Conservation (phyloP, 2,797 vertebrate genomes). For the Petrocephalus schoutedeni region DNA sequence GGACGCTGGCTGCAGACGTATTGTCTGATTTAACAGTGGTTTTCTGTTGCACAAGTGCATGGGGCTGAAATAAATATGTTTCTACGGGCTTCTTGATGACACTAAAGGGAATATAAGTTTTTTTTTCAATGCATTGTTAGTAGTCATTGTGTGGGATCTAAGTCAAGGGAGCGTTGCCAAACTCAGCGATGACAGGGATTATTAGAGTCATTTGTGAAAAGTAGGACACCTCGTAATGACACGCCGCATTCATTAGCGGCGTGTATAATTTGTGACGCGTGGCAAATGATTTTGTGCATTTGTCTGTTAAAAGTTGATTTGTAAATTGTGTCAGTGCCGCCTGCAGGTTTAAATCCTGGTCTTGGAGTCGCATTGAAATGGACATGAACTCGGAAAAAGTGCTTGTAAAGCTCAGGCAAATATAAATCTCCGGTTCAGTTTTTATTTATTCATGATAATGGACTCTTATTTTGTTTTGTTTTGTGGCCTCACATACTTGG, state of each 20-base stretch:
- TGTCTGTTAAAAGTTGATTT: background rate
- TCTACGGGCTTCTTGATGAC: background rate
- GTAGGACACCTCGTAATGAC: background rate
- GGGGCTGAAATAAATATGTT: background rate
- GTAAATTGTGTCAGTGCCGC: background rate
- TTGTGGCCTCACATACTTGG: background rate
- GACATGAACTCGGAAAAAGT: background rate
- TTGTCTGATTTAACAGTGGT: background rate
- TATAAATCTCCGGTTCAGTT: background rate
- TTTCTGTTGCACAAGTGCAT: background rate
- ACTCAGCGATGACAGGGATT: background rate
- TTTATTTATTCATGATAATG: constrained; percentile 25
- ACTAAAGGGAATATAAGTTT: background rate
- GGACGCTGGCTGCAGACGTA: background rate
- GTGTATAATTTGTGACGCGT: background rate
- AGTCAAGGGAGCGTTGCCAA: background rate
- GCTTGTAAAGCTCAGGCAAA: background rate
- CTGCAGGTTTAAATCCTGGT: background rate
- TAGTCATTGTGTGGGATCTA: background rate
- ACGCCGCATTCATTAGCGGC: background rate
- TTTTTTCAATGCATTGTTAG: background rate
- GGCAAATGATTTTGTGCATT: background rate
- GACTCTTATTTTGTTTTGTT: background rate
- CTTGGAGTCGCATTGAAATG: background rate
- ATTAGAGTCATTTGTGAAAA: background rate